A percentile compares a stretch with the other conserved stretches of the same genome.
phyloP scores from a whole-genome alignment of 2,113 vertebrate genomes.

The Serinus canaria region DNA sequence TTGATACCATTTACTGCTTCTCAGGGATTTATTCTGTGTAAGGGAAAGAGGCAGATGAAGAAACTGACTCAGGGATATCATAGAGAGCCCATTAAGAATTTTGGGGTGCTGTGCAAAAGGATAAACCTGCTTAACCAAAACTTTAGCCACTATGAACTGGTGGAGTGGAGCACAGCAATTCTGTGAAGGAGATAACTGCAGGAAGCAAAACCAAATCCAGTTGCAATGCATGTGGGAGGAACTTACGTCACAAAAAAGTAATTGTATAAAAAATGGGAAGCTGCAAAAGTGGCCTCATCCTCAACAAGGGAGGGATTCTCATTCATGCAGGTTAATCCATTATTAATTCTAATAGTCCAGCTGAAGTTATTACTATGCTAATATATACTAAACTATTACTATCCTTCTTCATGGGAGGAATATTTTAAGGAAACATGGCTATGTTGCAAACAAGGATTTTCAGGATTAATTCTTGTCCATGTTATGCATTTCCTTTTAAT shows the following conservation, averaged over 20 bases:
- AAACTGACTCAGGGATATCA: background rate
- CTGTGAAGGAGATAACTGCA: background rate
- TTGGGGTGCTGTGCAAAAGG: background rate
- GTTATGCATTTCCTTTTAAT: background rate
- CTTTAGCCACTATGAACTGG: background rate
- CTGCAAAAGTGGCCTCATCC: background rate
- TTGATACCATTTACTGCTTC: background rate
- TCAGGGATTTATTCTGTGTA: background rate
- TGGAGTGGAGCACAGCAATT: background rate
- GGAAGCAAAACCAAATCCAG: background rate
- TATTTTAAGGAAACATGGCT: background rate
- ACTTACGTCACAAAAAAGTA: background rate
- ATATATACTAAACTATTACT: constrained; percentile 31
- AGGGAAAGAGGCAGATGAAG: background rate
- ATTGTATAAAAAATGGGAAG: constrained; percentile 5
- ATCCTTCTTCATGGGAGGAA: background rate
- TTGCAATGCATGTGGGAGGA: background rate
- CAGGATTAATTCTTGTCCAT: background rate
- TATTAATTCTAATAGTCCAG: constrained; percentile 25
- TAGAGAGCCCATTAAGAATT: background rate
- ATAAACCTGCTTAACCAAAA: background rate
- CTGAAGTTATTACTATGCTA: constrained; percentile 34
- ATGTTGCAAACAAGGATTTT: background rate
- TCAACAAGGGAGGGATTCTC: constrained; percentile 6
- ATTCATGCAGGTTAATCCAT: background rate